A percentile compares a stretch with the other conserved stretches of the same genome.
These are phyloP conservation scores for Nysson spinosus DNA, from an alignment of 2,888 invertebrate species.

Conservation along the genomic window DNA sequence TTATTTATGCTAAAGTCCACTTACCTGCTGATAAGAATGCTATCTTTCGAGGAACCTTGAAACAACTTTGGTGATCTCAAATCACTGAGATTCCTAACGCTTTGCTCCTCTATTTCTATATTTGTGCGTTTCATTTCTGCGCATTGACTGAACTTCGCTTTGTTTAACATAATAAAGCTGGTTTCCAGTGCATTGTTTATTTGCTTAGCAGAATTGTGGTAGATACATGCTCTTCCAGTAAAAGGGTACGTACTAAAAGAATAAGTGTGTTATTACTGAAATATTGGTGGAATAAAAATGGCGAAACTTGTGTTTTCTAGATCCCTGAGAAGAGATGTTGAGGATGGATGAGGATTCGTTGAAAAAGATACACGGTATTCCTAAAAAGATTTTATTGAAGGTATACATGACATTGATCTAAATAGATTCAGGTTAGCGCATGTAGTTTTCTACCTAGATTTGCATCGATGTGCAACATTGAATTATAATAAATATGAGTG, in stretches of 20 bases:
- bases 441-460: conserved; percentile 9
- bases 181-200: conserved; percentile 22
- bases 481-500: background rate
- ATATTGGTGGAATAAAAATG: background rate
- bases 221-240: conserved; percentile 22
- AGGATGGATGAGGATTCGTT: conserved; percentile 14
- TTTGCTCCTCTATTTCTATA: background rate
- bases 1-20: conserved; percentile 10
- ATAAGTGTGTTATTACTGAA: conserved; percentile 7
- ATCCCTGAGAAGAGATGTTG: conserved; percentile 36
- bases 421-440: conserved; percentile 4
- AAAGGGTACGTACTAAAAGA: conserved; percentile 30
- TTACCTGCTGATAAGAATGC: too few relatives aligned
- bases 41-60: too few relatives aligned
- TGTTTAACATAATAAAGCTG: conserved; percentile 27
- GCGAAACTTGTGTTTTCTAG: conserved; percentile 42
- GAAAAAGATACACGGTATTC: conserved; percentile 47
- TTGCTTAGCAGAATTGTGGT: conserved; percentile 16
- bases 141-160: conserved; percentile 29
- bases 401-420: conserved; percentile 43
- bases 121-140: conserved; percentile 17
- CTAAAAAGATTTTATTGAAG: conserved; percentile 54
- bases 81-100: too few relatives aligned
- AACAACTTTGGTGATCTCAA: too few relatives aligned
- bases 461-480: conserved; percentile 6